phyloP scores from a whole-genome alignment of 2,113 vertebrate genomes.

The Pongo abelii region DNA sequence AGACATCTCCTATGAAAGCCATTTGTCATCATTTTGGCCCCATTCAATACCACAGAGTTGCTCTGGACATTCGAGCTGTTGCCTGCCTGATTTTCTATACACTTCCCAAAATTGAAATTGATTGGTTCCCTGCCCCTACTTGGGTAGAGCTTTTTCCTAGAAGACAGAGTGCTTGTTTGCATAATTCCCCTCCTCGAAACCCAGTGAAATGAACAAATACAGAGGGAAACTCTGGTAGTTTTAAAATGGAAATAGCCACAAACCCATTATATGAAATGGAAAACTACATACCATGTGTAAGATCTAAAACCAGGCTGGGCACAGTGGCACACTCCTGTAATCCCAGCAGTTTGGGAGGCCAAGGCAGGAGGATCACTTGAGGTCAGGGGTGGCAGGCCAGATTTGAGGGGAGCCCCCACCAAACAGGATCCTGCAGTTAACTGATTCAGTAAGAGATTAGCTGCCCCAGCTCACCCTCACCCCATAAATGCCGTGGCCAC shows the following conservation, averaged over 20 bases:
- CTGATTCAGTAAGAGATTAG: not conserved
- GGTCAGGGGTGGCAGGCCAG: not conserved
- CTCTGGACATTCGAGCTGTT: not conserved
- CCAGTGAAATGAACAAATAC: not conserved
- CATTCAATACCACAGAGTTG: not conserved
- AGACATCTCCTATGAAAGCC: not conserved
- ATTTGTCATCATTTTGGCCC: not conserved
- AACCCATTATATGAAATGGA: not conserved
- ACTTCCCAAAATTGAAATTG: not conserved
- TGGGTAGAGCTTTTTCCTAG: not conserved
- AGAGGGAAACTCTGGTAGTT: not conserved
- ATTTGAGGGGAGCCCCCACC: not conserved
- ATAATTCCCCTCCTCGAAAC: not conserved
- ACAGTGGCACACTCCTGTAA: too few species aligned
- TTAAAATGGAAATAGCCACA: not conserved
- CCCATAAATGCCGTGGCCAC: not conserved
- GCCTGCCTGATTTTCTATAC: not conserved
- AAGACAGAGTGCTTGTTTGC: not conserved
- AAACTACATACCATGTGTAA: not conserved
- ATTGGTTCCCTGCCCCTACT: not conserved
- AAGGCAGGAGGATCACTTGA: too few species aligned
- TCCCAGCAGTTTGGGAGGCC: too few species aligned
- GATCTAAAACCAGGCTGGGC: not conserved
- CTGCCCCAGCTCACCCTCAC: not conserved
- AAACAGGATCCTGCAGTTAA: not conserved